phyloP scores from a whole-genome alignment of 2,888 invertebrate species.

The Nebria brevicollis region DNA sequence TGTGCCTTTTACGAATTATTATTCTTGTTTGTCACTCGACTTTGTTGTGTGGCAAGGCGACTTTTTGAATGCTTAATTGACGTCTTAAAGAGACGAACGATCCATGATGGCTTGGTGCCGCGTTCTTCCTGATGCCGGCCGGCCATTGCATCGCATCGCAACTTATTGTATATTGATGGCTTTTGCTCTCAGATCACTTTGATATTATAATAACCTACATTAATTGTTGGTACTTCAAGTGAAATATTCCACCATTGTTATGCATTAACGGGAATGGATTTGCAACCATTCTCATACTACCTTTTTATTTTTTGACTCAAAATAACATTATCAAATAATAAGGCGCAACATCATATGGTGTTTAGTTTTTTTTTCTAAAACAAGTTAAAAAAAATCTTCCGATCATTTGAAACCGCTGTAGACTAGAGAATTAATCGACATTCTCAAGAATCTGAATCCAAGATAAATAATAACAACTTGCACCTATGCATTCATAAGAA shows the following conservation, averaged over 20 bases:
- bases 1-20: slow-evolving; percentile 43
- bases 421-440: slow-evolving; percentile 6
- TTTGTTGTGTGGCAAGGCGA: slow-evolving; percentile 25
- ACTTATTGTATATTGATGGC: slow-evolving; percentile 18
- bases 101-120: background rate
- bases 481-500: background rate
- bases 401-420: background rate
- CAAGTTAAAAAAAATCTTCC: background rate
- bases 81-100: slow-evolving; percentile 36
- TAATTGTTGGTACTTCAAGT: slow-evolving; percentile 28
- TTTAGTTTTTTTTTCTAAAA: no score
- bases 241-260: slow-evolving; percentile 13
- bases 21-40: slow-evolving; percentile 42
- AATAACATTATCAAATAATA: no score
- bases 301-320: no score
- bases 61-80: slow-evolving; percentile 44
- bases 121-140: no score
- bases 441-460: slow-evolving; percentile 11
- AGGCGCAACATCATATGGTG: no score
- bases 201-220: slow-evolving; percentile 26
- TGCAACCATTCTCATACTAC: no score
- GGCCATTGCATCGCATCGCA: background rate
- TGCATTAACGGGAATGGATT: slow-evolving; percentile 5
- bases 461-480: background rate
- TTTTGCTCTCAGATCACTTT: slow-evolving; percentile 11